Evolutionary conservation across 2,888 invertebrate species (phyloP).

Genomic region (Neoscelio sp.): DNA sequence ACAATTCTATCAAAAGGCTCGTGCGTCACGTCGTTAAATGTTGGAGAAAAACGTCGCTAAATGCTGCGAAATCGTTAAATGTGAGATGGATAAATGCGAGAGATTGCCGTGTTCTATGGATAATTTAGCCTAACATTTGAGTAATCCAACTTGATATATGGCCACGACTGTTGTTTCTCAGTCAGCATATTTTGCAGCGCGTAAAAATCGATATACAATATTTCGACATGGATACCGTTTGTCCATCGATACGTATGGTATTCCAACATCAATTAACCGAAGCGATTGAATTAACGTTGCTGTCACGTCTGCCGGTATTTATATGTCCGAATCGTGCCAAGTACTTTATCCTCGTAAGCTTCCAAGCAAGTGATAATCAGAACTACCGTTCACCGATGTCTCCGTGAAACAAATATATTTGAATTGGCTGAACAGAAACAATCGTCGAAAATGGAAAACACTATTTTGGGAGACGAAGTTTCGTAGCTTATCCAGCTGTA

Average conservation of each 20-base stretch:
- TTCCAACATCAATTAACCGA: conserved; percentile 55
- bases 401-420: conserved; percentile 56
- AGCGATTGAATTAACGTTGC: conserved; percentile 55
- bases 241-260: conserved; percentile 52
- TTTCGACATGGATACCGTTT: conserved; percentile 47
- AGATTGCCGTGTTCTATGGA: conserved; percentile 28
- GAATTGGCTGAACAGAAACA: conserved; percentile 42
- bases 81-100: conserved; percentile 39
- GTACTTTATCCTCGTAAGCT: conserved; percentile 54
- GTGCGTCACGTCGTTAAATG: conserved; percentile 21
- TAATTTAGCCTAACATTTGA: conserved; percentile 43
- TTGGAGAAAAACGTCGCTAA: conserved; percentile 40
- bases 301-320: conserved; percentile 56
- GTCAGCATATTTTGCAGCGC: conserved; percentile 24
- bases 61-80: conserved; percentile 27
- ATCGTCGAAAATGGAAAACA: conserved; percentile 26
- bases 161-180: conserved; percentile 38
- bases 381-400: conserved; percentile 41
- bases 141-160: conserved; percentile 50
- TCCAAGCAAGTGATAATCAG: conserved; percentile 62
- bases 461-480: conserved; percentile 19
- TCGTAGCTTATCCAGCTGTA: conserved; percentile 23
- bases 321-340: conserved; percentile 61
- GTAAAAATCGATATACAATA: conserved; percentile 48
- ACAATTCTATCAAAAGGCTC: conserved; percentile 21